phyloP scores from a whole-genome alignment of 2,113 vertebrate genomes.

The Xiphophorus hellerii region DNA sequence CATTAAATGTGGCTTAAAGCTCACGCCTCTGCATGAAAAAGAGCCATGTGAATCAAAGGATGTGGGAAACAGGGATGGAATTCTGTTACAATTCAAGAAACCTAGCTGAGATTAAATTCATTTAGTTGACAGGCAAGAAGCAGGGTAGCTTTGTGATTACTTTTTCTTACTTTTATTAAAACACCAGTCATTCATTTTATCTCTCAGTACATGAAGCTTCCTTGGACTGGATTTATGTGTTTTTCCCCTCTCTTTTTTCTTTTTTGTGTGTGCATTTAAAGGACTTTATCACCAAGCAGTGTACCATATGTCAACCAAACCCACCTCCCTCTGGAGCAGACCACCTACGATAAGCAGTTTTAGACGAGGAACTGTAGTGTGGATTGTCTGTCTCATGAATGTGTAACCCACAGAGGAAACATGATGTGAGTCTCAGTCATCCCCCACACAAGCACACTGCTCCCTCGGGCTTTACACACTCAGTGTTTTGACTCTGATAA shows the following conservation, averaged over 20 bases:
- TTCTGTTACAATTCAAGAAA: conserved; percentile 48
- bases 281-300: conserved; percentile 60
- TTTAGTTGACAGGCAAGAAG: conserved; percentile 51
- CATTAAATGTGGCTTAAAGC: conserved; percentile 47
- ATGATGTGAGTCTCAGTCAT: conserved; percentile 54
- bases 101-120: conserved; percentile 30
- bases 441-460: conserved; percentile 33
- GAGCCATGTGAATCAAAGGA: conserved; percentile 35
- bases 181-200: conserved; percentile 63
- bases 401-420: conserved; percentile 43
- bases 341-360: conserved; percentile 61
- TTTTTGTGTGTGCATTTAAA: conserved; percentile 17
- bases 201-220: conserved; percentile 37
- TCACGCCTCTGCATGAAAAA: conserved; percentile 31
- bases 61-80: conserved; percentile 71
- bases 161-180: conserved; percentile 49
- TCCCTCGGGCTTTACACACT: conserved; percentile 41
- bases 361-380: conserved; percentile 38
- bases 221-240: conserved; percentile 45
- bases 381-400: conserved; percentile 49
- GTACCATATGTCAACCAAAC: conserved; percentile 56
- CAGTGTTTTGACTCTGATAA: conserved; percentile 61
- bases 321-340: conserved; percentile 61
- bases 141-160: conserved; percentile 38
- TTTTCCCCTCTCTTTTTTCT: background rate